Percentiles rank a stretch among this genome's conserved stretches.
Conservation (phyloP, 2,113 vertebrate genomes). For the Thinocorus orbignyianus region DNA sequence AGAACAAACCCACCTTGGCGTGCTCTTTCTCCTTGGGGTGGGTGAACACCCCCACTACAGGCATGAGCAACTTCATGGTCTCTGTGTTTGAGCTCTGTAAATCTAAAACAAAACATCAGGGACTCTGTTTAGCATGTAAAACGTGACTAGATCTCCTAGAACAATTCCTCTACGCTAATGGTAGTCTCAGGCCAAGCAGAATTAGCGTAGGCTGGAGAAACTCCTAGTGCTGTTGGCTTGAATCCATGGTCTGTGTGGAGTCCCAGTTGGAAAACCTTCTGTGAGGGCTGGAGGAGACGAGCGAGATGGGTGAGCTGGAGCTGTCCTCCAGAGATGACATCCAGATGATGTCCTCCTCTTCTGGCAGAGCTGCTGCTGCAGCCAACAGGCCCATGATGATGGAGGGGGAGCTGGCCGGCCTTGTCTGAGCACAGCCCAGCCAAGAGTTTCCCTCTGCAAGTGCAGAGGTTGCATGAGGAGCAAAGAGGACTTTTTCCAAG, state of each 20-base stretch:
- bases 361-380: not conserved
- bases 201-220: not conserved
- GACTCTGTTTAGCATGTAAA: not conserved
- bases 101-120: not conserved
- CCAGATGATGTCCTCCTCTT: too few relatives aligned
- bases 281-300: not conserved
- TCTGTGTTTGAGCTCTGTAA: not conserved
- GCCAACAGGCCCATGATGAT: fast-evolving
- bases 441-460: not conserved
- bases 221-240: not conserved
- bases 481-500: not conserved
- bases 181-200: not conserved
- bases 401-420: fast-evolving
- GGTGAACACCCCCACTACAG: not conserved
- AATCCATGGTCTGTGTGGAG: not conserved
- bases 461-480: not conserved
- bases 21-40: not conserved
- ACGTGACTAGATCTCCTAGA: not conserved
- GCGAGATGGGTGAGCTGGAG: not conserved
- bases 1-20: not conserved
- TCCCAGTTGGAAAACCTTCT: not conserved
- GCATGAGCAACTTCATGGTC: not conserved
- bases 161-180: not conserved
- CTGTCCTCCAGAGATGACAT: not conserved
- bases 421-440: not conserved